Evolutionary conservation across 1,140 invertebrate genomes (phyloP), one percentile per base, ranked within the genome.

Genomic region (Subanguina moxae): DNA sequence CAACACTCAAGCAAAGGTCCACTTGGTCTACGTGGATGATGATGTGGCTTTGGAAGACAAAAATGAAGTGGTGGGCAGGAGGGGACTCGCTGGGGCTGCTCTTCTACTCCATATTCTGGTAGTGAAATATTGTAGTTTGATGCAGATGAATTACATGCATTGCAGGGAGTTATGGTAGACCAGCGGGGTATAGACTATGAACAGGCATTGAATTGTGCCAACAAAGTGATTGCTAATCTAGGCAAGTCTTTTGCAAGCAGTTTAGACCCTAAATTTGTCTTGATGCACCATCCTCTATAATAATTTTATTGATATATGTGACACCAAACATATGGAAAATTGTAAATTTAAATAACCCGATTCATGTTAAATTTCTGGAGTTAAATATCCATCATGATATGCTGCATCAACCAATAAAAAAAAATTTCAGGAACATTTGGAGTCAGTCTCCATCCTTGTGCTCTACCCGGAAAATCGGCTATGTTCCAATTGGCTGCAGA

Each of bases 31-130:
- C 23, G 63, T 80, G 17, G 80, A 65, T 21, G 82, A 83, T 46
- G 82, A 83, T 58, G 66, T 73, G 7, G 73, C 82, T 25, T 64
- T 82, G 25, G 72, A 74, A 42, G 30, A 38, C 23, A 69, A 71
- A 58, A 85, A 85, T 15, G 83, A 74, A 28, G 78, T 80, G 17
- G 83, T 84, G 59, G 90, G 90, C 0, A 86, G 89, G 63, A 84
- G 91, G 72, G 90, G 90, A 19, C 85, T 93, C 72, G 87, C 88
- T 76, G 91, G 90, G 5, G 86, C 88, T 56, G 74, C 90, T 0
- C 86, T 91, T 28, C 83, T 90, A 32, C 87, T 82, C 13, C 76
- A 89, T 84, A 87, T 91, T 72, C 88, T 87, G 42, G 32, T 38
- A 38, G 11, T 38, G 3, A 11, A n/a, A 38, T 38, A 3, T 38